phyloP scores from a whole-genome alignment of 2,113 vertebrate genomes.

The Ciconia boyciana region DNA sequence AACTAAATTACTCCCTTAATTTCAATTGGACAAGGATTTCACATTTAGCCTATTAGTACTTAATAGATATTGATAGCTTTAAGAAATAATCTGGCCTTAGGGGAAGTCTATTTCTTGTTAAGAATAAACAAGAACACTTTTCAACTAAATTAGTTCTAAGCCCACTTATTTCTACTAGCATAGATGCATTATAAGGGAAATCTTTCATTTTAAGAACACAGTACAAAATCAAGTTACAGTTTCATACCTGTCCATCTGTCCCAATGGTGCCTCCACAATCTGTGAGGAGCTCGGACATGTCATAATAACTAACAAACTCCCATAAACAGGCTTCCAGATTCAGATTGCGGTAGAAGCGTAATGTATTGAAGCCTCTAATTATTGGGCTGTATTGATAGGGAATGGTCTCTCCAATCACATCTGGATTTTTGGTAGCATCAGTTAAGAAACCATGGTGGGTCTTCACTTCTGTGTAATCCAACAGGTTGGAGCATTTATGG shows the following conservation, averaged over 20 bases:
- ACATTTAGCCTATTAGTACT: background rate
- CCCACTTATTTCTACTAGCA: background rate
- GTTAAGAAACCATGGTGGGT: conserved; percentile 90
- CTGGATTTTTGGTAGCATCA: conserved; percentile 72
- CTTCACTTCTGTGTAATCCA: conserved; percentile 86
- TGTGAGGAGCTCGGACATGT: conserved; percentile 92
- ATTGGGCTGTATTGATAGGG: conserved; percentile 85
- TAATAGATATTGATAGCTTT: background rate
- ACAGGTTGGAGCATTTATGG: conserved; percentile 92
- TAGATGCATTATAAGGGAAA: background rate
- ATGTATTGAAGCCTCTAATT: conserved; percentile 78
- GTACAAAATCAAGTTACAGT: background rate
- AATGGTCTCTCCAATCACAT: conserved; percentile 78
- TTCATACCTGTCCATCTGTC: conserved; percentile 87
- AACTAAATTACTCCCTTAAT: background rate
- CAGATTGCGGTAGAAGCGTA: conserved; percentile 91
- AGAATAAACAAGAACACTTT: background rate
- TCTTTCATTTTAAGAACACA: background rate
- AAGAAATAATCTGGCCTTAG: background rate
- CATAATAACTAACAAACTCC: conserved; percentile 92
- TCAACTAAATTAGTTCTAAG: background rate
- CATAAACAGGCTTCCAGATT: conserved; percentile 93
- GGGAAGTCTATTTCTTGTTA: background rate
- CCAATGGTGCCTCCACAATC: conserved; percentile 90
- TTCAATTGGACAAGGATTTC: background rate